A percentile compares a stretch with the other conserved stretches of the same genome.
Evolutionary conservation across 2,113 vertebrate species (phyloP).

Genomic region (Misgurnus mizolepis): DNA sequence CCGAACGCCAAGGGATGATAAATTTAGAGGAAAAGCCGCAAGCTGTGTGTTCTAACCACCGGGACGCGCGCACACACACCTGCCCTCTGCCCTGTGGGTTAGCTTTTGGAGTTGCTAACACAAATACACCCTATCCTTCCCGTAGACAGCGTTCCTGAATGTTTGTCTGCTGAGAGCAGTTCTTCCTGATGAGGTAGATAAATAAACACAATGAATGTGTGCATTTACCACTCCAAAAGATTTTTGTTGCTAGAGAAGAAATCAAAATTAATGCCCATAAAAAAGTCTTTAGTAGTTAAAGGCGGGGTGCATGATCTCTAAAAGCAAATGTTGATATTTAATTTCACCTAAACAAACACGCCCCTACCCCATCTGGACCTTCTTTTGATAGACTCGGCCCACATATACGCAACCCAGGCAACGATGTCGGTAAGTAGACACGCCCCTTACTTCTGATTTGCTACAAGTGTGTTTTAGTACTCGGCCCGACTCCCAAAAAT

Average conservation of each 20-base stretch:
- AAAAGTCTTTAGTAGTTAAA: no score
- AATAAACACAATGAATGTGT: constrained; percentile 50
- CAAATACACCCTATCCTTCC: constrained; percentile 59
- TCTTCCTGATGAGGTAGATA: constrained; percentile 52
- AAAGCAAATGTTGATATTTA: no score
- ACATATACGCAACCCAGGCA: no score
- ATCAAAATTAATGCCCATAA: no score
- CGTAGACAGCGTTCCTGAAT: constrained; percentile 35
- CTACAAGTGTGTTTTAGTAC: no score
- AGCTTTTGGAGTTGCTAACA: constrained; percentile 45
- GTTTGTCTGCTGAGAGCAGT: constrained; percentile 43
- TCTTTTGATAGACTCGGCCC: no score
- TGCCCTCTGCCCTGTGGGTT: constrained; percentile 57
- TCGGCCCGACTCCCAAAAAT: no score
- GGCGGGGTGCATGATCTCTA: no score
- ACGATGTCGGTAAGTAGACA: no score
- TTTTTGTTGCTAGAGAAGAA: constrained; percentile 45
- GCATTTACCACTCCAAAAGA: constrained; percentile 28
- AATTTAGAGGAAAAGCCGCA: constrained; percentile 37
- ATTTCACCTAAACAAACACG: no score
- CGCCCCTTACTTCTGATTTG: no score
- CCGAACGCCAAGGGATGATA: constrained; percentile 8
- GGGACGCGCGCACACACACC: constrained; percentile 47
- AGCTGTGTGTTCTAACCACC: constrained; percentile 39
- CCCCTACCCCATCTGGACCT: no score